phyloP scores from a whole-genome alignment of 2,888 invertebrate species.

The Drosophila robusta region DNA sequence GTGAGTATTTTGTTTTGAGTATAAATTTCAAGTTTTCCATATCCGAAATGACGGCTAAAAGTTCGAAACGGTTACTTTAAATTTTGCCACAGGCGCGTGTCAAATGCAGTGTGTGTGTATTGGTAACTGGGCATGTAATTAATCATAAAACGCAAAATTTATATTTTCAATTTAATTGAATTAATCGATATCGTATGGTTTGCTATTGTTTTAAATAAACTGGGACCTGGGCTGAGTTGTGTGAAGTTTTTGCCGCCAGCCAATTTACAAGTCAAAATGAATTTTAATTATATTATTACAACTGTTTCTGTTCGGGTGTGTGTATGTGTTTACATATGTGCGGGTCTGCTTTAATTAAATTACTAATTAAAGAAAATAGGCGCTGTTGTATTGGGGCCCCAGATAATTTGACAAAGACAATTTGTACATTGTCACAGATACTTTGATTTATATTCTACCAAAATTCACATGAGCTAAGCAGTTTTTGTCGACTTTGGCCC shows the following conservation, averaged over 20 bases:
- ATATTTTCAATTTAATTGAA: slow-evolving; percentile 56
- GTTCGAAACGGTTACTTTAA: slow-evolving; percentile 25
- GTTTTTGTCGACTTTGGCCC: background rate
- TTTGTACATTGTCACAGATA: slow-evolving; percentile 37
- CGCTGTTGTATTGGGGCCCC: slow-evolving; percentile 29
- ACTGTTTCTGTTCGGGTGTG: background rate
- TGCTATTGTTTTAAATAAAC: slow-evolving; percentile 27
- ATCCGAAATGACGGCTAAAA: slow-evolving; percentile 17
- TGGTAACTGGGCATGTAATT: slow-evolving; percentile 41
- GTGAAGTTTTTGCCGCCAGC: slow-evolving; percentile 31
- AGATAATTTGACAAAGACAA: slow-evolving; percentile 34
- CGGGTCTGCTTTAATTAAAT: slow-evolving; percentile 60
- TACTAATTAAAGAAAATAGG: slow-evolving; percentile 72
- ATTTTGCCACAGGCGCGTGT: slow-evolving; percentile 23
- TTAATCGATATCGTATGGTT: slow-evolving; percentile 53
- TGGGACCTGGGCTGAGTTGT: background rate
- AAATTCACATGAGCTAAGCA: slow-evolving; percentile 23
- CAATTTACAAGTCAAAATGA: slow-evolving; percentile 45
- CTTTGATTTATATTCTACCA: slow-evolving; percentile 36
- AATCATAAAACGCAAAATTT: slow-evolving; percentile 55
- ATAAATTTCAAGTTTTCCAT: background rate
- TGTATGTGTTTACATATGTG: slow-evolving; percentile 6
- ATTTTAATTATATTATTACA: slow-evolving; percentile 71
- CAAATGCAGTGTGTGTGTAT: background rate
- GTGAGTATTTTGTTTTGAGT: background rate